These are phyloP conservation scores for Fissipunctia ypsillon DNA, from an alignment of 2,888 invertebrate species.

Conservation along the genomic window DNA sequence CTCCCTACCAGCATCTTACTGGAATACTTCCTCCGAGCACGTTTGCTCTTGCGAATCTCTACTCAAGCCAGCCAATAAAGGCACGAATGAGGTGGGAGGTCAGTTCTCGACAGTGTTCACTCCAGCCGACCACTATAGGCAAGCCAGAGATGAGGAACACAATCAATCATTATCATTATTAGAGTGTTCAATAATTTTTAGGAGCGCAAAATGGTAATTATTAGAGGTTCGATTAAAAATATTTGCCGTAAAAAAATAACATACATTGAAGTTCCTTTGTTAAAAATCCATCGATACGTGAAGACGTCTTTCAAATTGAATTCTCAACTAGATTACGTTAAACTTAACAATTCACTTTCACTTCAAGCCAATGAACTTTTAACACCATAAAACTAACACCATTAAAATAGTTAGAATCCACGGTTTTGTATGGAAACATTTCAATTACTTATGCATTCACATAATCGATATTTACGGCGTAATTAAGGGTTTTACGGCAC, in stretches of 20 bases:
- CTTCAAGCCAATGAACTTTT: conserved; percentile 31
- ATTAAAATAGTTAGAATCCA: conserved; percentile 21
- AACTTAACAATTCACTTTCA: conserved; percentile 35
- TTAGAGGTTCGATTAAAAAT: background rate
- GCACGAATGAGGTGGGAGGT: no score
- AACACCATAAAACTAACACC: conserved; percentile 30
- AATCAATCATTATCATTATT: no score
- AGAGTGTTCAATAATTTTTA: background rate
- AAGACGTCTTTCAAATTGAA: background rate
- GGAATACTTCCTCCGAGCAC: no score
- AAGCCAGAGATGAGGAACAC: no score
- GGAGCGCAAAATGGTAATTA: background rate
- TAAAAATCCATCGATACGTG: background rate
- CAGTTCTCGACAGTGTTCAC: no score
- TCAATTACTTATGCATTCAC: conserved; percentile 68
- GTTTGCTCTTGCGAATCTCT: no score
- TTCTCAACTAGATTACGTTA: background rate
- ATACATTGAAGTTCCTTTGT: background rate
- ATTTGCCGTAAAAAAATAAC: background rate
- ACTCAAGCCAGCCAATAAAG: no score
- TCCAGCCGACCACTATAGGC: no score
- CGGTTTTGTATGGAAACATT: conserved; percentile 42
- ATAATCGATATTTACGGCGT: conserved; percentile 72
- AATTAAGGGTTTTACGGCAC: conserved; percentile 66
- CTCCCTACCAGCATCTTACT: no score